phyloP scores from a whole-genome alignment of 2,888 invertebrate species.

The Cataglyphis rosenhaueri region DNA sequence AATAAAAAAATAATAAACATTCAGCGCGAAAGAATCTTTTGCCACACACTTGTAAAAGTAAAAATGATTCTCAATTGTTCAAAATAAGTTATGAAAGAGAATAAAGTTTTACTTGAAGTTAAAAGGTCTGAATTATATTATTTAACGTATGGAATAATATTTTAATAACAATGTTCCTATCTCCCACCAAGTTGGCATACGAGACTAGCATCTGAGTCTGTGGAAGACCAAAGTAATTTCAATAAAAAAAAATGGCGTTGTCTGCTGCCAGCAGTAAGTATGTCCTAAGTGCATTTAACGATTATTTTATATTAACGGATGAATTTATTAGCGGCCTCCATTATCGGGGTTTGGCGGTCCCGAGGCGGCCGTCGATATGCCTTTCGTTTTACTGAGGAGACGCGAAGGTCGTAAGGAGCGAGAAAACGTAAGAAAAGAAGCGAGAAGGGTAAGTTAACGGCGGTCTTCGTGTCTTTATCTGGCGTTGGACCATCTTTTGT shows the following conservation, averaged over 20 bases:
- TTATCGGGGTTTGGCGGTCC: conserved; percentile 80
- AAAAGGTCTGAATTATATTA: background rate
- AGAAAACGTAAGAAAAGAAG: conserved; percentile 51
- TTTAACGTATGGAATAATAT: background rate
- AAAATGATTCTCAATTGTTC: background rate
- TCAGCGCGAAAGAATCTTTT: background rate
- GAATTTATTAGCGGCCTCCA: conserved; percentile 83
- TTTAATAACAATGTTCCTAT: conserved; percentile 35
- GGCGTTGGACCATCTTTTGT: conserved; percentile 69
- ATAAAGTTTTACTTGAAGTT: background rate
- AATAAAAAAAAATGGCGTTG: conserved; percentile 78
- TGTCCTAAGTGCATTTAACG: conserved; percentile 84
- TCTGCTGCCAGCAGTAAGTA: conserved; percentile 79
- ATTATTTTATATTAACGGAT: conserved; percentile 84
- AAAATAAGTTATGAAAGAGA: background rate
- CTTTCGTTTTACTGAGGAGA: conserved; percentile 72
- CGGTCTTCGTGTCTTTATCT: conserved; percentile 70
- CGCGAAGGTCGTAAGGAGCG: conserved; percentile 43
- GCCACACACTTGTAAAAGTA: background rate
- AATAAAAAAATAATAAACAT: background rate
- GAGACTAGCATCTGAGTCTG: conserved; percentile 18
- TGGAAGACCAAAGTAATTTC: conserved; percentile 73
- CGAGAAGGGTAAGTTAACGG: conserved; percentile 67
- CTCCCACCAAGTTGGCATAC: conserved; percentile 14
- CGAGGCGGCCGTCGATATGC: conserved; percentile 67